A percentile compares a stretch with the other conserved stretches of the same genome.
Evolutionary conservation across 2,113 vertebrate genomes (phyloP).

Genomic region (Aphyosemion australe): DNA sequence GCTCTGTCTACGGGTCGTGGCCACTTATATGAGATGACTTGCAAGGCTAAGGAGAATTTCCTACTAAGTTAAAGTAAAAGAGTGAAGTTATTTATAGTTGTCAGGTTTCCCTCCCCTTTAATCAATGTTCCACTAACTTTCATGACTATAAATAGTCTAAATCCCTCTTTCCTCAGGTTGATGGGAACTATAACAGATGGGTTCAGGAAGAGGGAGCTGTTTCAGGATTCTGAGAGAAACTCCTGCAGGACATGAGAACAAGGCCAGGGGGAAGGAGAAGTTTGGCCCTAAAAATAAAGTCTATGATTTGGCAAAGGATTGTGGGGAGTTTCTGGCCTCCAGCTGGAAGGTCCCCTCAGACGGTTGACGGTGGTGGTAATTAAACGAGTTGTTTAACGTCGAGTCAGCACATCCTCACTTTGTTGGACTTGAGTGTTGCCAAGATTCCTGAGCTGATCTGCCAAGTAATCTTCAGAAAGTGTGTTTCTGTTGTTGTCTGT

Average conservation of each 20-base stretch:
- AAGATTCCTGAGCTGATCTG: constrained; percentile 83
- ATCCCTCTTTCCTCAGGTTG: background rate
- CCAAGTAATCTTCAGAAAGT: constrained; percentile 86
- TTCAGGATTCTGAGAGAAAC: constrained; percentile 23
- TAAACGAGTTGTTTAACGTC: constrained; percentile 85
- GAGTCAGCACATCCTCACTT: constrained; percentile 90
- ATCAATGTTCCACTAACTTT: background rate
- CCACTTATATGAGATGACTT: no score
- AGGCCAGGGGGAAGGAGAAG: constrained; percentile 30
- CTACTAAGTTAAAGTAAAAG: background rate
- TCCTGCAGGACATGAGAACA: constrained; percentile 64
- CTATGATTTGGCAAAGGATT: constrained; percentile 77
- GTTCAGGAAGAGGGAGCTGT: constrained; percentile 14
- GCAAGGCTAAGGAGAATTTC: no score
- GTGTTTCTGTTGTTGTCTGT: constrained; percentile 66
- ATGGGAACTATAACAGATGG: background rate
- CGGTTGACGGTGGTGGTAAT: constrained; percentile 80
- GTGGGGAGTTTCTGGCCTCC: constrained; percentile 74
- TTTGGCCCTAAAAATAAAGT: constrained; percentile 79
- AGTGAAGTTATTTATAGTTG: background rate
- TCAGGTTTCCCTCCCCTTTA: background rate
- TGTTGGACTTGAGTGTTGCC: constrained; percentile 83
- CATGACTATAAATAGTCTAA: background rate
- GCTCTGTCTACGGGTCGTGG: no score
- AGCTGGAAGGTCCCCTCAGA: constrained; percentile 76